Conservation (phyloP, 2,888 invertebrate species). For the Torymus tubicola region DNA sequence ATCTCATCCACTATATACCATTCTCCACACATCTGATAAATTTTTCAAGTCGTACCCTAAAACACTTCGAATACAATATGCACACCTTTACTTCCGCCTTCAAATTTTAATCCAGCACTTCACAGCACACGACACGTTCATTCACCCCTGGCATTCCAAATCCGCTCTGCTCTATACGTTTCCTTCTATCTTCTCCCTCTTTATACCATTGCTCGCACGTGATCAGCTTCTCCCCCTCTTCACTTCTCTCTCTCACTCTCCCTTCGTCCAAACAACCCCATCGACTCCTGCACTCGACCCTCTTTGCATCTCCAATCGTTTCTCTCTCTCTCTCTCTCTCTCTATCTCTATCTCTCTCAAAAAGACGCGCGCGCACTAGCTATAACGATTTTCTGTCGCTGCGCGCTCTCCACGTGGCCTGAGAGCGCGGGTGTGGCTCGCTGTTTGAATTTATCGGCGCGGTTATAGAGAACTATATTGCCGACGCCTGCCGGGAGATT, state of each 20-base stretch:
- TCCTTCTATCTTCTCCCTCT: not conserved
- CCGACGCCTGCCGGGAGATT: not conserved
- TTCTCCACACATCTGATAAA: too few relatives aligned
- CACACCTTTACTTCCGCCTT: too few relatives aligned
- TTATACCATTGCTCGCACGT: conserved; percentile 4
- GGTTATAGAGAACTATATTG: conserved; percentile 13
- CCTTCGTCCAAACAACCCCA: too few relatives aligned
- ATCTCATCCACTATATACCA: too few relatives aligned
- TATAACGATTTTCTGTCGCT: conserved; percentile 44
- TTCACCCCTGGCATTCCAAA: too few relatives aligned
- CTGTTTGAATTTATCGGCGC: conserved; percentile 42
- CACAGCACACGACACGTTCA: too few relatives aligned
- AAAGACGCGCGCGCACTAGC: not conserved
- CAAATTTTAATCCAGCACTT: too few relatives aligned
- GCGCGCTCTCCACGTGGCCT: not conserved
- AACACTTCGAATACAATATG: too few relatives aligned
- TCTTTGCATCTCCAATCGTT: not conserved
- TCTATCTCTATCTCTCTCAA: not conserved
- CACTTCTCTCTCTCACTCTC: too few relatives aligned
- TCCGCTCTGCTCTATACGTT: not conserved
- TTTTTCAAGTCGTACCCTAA: too few relatives aligned
- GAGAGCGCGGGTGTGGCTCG: conserved; percentile 11
- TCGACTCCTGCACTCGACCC: too few relatives aligned
- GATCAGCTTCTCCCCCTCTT: not conserved
- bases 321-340: too few relatives aligned